Evolutionary conservation across 1,140 invertebrate genomes (phyloP), one percentile per base, ranked within the genome.

Genomic region (Trachymyrmex cornetzi): DNA sequence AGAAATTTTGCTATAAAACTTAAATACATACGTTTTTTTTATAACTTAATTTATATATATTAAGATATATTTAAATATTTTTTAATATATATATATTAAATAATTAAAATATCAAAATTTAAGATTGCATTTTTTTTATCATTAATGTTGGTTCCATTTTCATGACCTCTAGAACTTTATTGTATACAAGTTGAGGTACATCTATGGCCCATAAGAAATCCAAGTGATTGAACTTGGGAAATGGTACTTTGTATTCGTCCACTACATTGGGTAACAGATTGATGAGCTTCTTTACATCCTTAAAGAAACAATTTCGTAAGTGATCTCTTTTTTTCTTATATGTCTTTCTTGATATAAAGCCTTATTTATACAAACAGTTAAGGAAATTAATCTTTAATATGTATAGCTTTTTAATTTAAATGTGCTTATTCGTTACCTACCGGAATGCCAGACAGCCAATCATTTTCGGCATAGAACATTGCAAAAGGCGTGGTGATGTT

Each of bases 171-270:
- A 97, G 69, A n/a, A 97, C 81, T 86, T 95, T 96, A 4, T 95
- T 85, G 90, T 97, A 97, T 3, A 97, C 96, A 3, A 97, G 93
- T 88, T 95, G 93, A 2, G 95, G 95, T 9, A 96, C 97, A 90
- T 98, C 96, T 19, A 95, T 96, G 1, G 96, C 97, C 95, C 96
- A 97, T n/a, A 97, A 86, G 93, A 97, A 98, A 91, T 98, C 97
- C 12, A 97, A 93, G 90, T 98, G 97, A 93, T 97, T 97, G 89
- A 97, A 97, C 55, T 95, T 95, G 64, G 96, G 90, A 81, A 96
- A 95, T 7, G 97, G 96, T n/a, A 97, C 96, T 85, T 95, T 93
- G 77, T 94, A 95, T 22, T 93, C 92, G 11, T 92, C 90, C 11
- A 95, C 92, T 12, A 96, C 86, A 72, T 96, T 96, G 6, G 96